These are phyloP conservation scores for Drosophila sulfurigaster DNA, from an alignment of 1,140 invertebrate genomes.

Conservation along the genomic window DNA sequence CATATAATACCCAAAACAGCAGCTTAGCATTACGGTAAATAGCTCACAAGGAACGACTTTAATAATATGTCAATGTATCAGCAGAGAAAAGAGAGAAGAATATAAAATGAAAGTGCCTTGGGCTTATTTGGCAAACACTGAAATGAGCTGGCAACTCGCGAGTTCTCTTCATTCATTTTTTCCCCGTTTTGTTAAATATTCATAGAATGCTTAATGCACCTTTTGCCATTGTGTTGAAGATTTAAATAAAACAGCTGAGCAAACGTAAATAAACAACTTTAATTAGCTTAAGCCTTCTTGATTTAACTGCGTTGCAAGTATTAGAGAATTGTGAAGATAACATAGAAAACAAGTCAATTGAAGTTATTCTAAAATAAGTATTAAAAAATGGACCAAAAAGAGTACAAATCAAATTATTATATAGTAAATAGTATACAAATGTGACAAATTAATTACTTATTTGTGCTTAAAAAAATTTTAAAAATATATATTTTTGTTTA, in stretches of 20 bases:
- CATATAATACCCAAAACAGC: constrained; percentile 75
- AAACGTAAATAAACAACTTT: constrained; percentile 15
- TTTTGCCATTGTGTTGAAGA: background rate
- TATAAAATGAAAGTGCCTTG: constrained; percentile 4
- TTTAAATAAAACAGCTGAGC: constrained; percentile 16
- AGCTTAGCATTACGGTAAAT: constrained; percentile 57
- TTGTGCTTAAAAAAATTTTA: too few species aligned
- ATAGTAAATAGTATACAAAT: too few species aligned
- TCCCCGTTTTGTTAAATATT: background rate
- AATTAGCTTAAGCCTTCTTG: constrained; percentile 8
- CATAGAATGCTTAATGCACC: constrained; percentile 1
- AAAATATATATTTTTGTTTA: too few species aligned
- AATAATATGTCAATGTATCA: constrained; percentile 46
- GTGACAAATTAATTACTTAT: too few species aligned
- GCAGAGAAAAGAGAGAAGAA: constrained; percentile 22
- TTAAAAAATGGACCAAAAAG: too few species aligned
- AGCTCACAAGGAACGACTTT: constrained; percentile 14
- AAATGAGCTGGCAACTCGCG: constrained; percentile 4
- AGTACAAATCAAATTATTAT: too few species aligned
- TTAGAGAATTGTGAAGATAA: too few species aligned
- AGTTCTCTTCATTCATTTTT: background rate
- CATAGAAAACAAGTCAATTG: background rate
- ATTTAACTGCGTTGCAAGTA: background rate
- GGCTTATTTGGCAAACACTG: constrained; percentile 33
- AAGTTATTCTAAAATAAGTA: background rate